Conservation (phyloP, 2,888 invertebrate genomes). For the Calliopum simillimum region DNA sequence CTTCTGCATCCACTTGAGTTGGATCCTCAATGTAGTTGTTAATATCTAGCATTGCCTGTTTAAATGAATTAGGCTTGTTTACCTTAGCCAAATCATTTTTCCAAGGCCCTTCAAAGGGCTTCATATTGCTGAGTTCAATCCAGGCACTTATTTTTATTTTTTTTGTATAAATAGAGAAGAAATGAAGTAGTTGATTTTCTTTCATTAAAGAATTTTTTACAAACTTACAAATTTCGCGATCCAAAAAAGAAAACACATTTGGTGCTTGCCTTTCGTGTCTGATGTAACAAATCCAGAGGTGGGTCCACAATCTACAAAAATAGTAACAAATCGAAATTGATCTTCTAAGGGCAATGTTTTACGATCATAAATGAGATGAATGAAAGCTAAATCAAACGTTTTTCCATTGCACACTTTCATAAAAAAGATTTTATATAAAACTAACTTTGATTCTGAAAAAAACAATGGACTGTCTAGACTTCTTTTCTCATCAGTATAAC, state of each 20-base stretch:
- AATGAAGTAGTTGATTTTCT: conserved; percentile 9
- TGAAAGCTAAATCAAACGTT: too few species aligned
- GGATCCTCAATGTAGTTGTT: conserved; percentile 82
- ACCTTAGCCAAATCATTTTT: conserved; percentile 83
- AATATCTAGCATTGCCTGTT: conserved; percentile 83
- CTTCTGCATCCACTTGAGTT: conserved; percentile 65
- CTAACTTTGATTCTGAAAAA: too few species aligned
- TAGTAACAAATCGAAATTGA: neutral
- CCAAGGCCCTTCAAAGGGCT: conserved; percentile 80
- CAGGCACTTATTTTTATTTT: conserved; percentile 79
- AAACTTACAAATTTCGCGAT: conserved; percentile 91
- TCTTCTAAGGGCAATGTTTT: too few species aligned
- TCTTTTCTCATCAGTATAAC: too few species aligned
- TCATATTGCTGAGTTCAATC: conserved; percentile 87
- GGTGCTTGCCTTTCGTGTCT: conserved; percentile 77
- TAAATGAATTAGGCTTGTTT: conserved; percentile 80
- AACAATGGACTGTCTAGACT: too few species aligned
- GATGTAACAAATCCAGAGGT: conserved; percentile 80
- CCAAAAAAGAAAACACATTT: conserved; percentile 96
- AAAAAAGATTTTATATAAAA: too few species aligned
- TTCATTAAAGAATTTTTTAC: conserved; percentile 27
- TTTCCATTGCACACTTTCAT: too few species aligned
- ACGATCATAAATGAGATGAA: too few species aligned
- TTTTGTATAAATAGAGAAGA: conserved; percentile 31
- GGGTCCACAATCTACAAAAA: conserved; percentile 76